These are phyloP conservation scores for Epistrophe grossulariae DNA, from an alignment of 2,888 invertebrate species.

Conservation along the genomic window DNA sequence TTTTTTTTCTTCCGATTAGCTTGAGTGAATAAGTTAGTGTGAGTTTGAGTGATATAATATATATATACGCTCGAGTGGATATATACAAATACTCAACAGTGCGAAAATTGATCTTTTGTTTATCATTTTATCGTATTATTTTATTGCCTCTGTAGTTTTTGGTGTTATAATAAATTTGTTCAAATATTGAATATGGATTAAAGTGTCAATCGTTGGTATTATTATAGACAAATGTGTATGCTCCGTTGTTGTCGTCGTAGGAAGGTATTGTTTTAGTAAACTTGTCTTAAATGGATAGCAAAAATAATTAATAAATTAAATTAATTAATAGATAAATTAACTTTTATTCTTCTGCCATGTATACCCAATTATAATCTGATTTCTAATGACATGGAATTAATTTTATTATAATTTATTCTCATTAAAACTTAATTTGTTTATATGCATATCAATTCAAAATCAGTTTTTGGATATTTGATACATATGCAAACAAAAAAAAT, in stretches of 20 bases:
- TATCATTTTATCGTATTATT: constrained; percentile 38
- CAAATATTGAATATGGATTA: constrained; percentile 35
- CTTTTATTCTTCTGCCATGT: not conserved
- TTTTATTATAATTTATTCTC: not conserved
- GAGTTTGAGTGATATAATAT: constrained; percentile 25
- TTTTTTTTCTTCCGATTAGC: constrained; percentile 17
- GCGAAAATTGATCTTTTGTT: constrained; percentile 53
- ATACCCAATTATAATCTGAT: not conserved
- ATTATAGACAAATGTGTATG: not conserved
- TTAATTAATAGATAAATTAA: not conserved
- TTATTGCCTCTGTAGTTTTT: constrained; percentile 2
- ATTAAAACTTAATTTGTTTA: not conserved
- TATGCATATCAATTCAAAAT: too few relatives aligned
- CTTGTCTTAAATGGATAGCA: not conserved
- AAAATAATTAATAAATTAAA: not conserved
- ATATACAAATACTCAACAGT: constrained; percentile 12
- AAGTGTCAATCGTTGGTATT: constrained; percentile 27
- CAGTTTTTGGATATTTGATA: too few relatives aligned
- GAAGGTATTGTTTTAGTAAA: not conserved
- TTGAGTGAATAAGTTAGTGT: constrained; percentile 6
- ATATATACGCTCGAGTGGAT: not conserved
- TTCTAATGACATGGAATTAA: not conserved
- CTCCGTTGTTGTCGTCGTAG: not conserved
- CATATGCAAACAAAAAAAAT: too few relatives aligned
- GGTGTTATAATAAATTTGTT: constrained; percentile 29